These are phyloP conservation scores for Eurystomus glaucurus DNA, from an alignment of 2,797 vertebrate genomes.

Conservation along the genomic window DNA sequence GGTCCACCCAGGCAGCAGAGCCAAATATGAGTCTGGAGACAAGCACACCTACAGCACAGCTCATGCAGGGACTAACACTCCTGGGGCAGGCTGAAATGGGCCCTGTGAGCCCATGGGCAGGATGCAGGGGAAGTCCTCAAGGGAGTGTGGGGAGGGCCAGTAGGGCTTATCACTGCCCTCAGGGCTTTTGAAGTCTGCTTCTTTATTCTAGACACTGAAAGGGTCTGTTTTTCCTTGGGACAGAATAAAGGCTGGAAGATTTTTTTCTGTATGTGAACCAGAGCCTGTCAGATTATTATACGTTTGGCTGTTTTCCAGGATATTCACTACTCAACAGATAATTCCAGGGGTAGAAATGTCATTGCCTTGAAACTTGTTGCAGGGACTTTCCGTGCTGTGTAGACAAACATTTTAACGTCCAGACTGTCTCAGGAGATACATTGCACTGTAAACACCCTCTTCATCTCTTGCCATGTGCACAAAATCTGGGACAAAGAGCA, in stretches of 20 bases:
- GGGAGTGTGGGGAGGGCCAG: neutral
- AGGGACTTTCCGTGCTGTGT: neutral
- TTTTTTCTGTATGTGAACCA: neutral
- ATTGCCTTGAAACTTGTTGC: neutral
- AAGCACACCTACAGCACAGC: fast-evolving
- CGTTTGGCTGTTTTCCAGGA: neutral
- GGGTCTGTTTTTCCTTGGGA: neutral
- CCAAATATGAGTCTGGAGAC: neutral
- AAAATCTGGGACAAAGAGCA: neutral
- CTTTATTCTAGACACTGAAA: neutral
- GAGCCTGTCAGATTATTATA: neutral
- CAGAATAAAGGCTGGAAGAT: neutral
- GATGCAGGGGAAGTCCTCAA: no score
- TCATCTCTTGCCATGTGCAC: neutral
- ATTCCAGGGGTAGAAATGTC: neutral
- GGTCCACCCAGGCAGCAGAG: neutral
- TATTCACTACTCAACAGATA: neutral
- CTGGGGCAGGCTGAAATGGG: neutral
- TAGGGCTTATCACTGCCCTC: neutral
- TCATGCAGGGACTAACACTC: neutral
- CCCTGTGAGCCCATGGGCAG: fast-evolving
- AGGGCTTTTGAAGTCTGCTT: neutral
- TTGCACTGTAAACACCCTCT: neutral
- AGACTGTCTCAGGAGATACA: neutral
- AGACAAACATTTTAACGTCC: neutral